phyloP scores from a whole-genome alignment of 2,113 vertebrate genomes.

The Pseudorasbora parva region DNA sequence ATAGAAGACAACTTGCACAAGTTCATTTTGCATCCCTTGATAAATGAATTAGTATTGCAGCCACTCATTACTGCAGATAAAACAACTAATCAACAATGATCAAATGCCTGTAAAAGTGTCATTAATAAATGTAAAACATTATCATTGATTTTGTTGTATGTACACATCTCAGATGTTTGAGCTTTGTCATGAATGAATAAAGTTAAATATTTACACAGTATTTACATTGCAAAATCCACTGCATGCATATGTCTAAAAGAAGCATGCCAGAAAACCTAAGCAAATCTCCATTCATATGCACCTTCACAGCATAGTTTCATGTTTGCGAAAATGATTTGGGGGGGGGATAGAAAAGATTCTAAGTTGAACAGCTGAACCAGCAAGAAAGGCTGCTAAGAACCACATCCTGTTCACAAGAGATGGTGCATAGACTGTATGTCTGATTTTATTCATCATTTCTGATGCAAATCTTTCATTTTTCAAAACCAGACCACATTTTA shows the following conservation, averaged over 20 bases:
- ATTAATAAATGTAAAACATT: background rate
- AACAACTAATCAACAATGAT: background rate
- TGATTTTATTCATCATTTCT: background rate
- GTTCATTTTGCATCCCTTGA: conserved; percentile 1
- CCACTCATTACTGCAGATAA: background rate
- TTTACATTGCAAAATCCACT: background rate
- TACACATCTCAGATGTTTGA: conserved; percentile 4
- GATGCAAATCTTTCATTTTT: too few species aligned
- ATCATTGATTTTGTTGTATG: background rate
- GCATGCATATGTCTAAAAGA: background rate
- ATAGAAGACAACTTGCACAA: background rate
- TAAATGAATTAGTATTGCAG: background rate
- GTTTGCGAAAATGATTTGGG: background rate
- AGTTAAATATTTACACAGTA: background rate
- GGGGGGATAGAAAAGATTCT: background rate
- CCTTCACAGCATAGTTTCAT: background rate
- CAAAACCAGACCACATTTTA: background rate
- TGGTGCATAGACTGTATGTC: background rate
- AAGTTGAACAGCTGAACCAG: background rate
- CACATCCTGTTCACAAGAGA: conserved; percentile 7
- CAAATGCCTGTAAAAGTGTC: background rate
- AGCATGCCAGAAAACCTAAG: background rate
- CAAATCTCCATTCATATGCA: background rate
- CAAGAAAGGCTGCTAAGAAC: background rate
- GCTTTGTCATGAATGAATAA: conserved; percentile 3